These are phyloP conservation scores for Gavialis gangeticus DNA, from an alignment of 2,113 vertebrate genomes.

Conservation along the genomic window DNA sequence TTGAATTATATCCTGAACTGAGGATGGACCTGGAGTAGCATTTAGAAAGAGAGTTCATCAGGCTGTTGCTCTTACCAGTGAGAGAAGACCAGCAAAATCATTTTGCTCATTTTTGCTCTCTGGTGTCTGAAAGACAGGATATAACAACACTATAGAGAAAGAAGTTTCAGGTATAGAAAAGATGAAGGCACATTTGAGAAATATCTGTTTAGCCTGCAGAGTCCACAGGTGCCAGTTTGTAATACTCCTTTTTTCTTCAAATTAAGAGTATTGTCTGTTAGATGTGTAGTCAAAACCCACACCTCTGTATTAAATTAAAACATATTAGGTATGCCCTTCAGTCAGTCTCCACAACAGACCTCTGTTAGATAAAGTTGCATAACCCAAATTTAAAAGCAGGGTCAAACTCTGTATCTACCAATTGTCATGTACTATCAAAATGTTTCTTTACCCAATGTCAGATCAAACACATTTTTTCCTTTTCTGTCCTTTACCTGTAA, in stretches of 20 bases:
- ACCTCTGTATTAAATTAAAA: neutral
- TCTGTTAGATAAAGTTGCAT: neutral
- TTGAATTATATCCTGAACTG: neutral
- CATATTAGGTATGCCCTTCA: neutral
- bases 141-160: neutral
- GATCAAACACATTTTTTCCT: neutral
- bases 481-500: neutral
- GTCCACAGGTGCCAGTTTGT: neutral
- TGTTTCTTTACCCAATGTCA: neutral
- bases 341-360: neutral
- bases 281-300: neutral
- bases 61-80: neutral
- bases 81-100: neutral
- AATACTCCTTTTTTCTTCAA: neutral
- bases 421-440: neutral
- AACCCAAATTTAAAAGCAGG: neutral
- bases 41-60: neutral
- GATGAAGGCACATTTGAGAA: neutral
- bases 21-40: neutral
- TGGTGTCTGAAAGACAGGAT: neutral
- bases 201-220: neutral
- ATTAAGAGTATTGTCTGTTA: neutral
- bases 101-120: neutral
- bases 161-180: fast-evolving
- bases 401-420: neutral